Base-by-base conservation (phyloP, 2,888 invertebrate species). In the Drosophila histrio region DNA sequence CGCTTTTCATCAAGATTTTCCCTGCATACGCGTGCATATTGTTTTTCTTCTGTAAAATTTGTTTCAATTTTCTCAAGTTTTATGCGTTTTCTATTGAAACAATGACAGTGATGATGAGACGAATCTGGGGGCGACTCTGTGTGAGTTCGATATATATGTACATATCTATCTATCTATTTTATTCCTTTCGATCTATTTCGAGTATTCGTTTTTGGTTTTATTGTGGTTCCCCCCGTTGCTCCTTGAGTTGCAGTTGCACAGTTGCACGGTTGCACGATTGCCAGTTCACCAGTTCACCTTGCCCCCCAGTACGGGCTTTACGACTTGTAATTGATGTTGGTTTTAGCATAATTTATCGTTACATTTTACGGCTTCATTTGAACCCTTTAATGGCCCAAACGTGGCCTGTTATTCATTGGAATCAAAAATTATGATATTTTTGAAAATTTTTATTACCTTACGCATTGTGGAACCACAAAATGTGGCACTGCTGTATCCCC, bases 241-340 rank as follows among this genome's bases (percentile, higher is more conserved):
- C 21, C 52, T 34, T 41, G 26, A 53, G 38, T 38, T 47, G 53
- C 64, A 15, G 59, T 44, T 47, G 54, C 39, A 49, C 24, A n/a
- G 43, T 41, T 52, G 53, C 65, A 22, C 22, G 24, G 26, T 36
- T 58, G 52, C 52, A 44, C 28, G 5, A 36, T 39, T 44, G 47
- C 64, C 17, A 22, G 38, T 21, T 30, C 46, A 41, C 53, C 34
- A 50, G 61, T 52, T 46, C 65, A 63, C 64, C 87, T 80, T 64
- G 69, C 61, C 57, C 39, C 49, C 17, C 17, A 44, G 28, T 52
- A 19, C 50, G 11, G 11, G 64, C 70, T 85, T 88, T 89, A 88
- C 77, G 89, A 88, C 77, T 77, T 77, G 88, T 89, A 89, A 88
- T 89, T 89, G 89, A 88, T 89, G 88, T 88, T 89, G 73, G 88